Evolutionary conservation across 2,113 vertebrate genomes (phyloP).

Genomic region (Callipepla squamata): DNA sequence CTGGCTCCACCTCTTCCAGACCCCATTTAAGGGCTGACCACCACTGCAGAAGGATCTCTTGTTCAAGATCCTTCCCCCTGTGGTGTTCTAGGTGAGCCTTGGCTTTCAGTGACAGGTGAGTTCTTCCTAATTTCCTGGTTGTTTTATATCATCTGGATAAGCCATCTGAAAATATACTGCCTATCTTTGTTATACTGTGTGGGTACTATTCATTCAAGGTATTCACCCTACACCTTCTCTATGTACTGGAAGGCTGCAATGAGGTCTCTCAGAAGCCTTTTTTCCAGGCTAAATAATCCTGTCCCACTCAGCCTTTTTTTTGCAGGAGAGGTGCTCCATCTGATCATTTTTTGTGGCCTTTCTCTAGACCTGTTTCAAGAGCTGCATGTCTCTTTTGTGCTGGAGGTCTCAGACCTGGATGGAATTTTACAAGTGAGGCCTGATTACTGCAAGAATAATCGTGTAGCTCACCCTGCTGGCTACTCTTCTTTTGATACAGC

Average conservation of each 20-base stretch:
- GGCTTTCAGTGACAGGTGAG: too few species aligned
- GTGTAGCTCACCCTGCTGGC: neutral
- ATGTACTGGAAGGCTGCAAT: neutral
- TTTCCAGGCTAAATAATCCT: neutral
- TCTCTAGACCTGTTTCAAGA: neutral
- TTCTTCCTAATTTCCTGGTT: too few species aligned
- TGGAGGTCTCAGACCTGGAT: neutral
- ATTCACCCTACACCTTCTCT: neutral
- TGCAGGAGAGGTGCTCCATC: neutral
- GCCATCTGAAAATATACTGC: too few species aligned
- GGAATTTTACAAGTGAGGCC: neutral
- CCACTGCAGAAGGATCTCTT: too few species aligned
- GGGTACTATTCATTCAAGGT: too few species aligned
- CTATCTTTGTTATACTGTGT: too few species aligned
- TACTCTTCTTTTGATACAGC: neutral
- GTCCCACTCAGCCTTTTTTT: neutral
- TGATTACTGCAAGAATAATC: neutral
- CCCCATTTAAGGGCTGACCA: too few species aligned
- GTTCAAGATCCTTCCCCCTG: too few species aligned
- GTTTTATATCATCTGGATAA: too few species aligned
- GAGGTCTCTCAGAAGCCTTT: neutral
- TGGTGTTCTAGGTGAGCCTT: too few species aligned
- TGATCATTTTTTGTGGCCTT: neutral
- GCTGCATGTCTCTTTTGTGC: neutral
- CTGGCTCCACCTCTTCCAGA: too few species aligned